Conservation (phyloP, 2,888 invertebrate genomes). For the Empis livida region DNA sequence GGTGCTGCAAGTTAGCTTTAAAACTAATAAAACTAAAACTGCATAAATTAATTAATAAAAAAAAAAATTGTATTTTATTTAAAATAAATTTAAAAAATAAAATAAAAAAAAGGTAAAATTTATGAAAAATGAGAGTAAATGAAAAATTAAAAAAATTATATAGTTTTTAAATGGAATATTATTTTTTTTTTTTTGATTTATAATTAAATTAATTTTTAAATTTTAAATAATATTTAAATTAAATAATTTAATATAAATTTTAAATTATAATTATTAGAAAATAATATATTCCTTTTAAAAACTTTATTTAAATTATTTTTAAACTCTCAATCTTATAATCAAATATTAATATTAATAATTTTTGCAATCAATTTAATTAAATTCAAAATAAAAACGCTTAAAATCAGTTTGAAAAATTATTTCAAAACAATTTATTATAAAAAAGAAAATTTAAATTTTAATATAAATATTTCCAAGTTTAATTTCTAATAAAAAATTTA, state of each 20-base stretch:
- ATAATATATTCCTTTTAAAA: constrained; percentile 1
- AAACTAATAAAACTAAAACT: constrained; percentile 76
- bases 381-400: background rate
- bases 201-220: too few species aligned
- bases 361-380: too few species aligned
- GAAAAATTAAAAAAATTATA: too few species aligned
- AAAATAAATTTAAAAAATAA: constrained; percentile 6
- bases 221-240: too few species aligned
- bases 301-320: constrained; percentile 13
- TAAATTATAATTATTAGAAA: too few species aligned
- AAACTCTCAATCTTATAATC: too few species aligned
- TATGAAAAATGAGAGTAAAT: background rate
- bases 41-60: constrained; percentile 21
- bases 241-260: too few species aligned
- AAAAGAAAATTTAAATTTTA: background rate
- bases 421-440: too few species aligned
- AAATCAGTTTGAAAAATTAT: background rate
- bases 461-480: background rate
- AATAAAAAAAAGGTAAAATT: background rate
- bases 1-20: constrained; percentile 94
- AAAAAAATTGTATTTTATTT: background rate
- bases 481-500: background rate
- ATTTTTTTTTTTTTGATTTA: too few species aligned
- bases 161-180: too few species aligned
- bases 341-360: too few species aligned